Evolutionary conservation across 1,140 invertebrate genomes (phyloP).

Genomic region (Calliphora vicina): DNA sequence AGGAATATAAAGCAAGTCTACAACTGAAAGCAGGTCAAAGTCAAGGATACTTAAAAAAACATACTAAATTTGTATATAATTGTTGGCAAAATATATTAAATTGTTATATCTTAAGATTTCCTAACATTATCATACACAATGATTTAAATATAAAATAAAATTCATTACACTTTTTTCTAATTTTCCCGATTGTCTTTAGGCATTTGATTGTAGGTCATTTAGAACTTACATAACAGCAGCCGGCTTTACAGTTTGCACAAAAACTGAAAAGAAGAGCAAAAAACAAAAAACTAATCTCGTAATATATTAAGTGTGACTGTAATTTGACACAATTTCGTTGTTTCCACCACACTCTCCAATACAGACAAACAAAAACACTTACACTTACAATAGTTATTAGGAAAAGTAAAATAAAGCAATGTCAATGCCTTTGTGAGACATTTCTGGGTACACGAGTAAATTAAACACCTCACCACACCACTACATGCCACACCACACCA

Average conservation of each 20-base stretch:
- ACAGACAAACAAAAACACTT: not conserved
- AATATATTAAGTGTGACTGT: not conserved
- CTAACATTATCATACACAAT: too few relatives aligned
- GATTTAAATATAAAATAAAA: too few relatives aligned
- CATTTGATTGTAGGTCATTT: not conserved
- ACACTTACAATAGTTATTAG: not conserved
- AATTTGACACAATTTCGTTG: slow-evolving; percentile 13
- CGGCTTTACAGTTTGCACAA: not conserved
- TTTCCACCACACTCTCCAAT: not conserved
- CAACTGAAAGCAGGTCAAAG: too few relatives aligned
- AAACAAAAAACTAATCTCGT: not conserved
- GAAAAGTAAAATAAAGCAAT: not conserved
- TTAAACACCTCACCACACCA: not conserved
- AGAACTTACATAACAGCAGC: not conserved
- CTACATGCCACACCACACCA: too few relatives aligned
- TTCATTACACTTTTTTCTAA: too few relatives aligned
- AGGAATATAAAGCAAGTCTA: too few relatives aligned
- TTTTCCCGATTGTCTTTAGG: too few relatives aligned
- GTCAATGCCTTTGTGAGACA: not conserved
- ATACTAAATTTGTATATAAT: too few relatives aligned
- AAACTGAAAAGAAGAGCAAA: not conserved
- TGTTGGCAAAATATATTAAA: too few relatives aligned
- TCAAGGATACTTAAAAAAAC: too few relatives aligned
- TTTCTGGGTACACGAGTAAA: not conserved
- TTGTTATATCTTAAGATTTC: too few relatives aligned